Percentiles rank a stretch among this genome's conserved stretches.
These are phyloP conservation scores for Melanitta fusca DNA, from an alignment of 2,797 vertebrate genomes.

Conservation along the genomic window DNA sequence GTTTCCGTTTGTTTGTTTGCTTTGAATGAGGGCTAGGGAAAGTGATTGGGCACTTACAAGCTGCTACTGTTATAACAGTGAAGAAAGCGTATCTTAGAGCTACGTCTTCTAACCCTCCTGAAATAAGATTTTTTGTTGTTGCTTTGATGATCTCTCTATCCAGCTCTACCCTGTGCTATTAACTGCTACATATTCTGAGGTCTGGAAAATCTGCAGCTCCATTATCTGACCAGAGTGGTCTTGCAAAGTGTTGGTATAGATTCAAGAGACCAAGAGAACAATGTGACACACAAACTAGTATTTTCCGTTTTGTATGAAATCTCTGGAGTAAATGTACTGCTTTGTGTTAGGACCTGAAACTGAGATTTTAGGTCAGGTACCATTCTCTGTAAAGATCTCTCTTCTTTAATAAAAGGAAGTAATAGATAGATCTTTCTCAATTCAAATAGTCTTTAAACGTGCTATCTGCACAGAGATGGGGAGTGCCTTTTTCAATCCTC, in stretches of 20 bases:
- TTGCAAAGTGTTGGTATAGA: neutral
- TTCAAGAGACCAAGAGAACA: neutral
- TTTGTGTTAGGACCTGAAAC: neutral
- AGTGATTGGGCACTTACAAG: neutral
- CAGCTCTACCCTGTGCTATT: neutral
- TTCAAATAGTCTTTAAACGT: neutral
- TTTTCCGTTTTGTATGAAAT: neutral
- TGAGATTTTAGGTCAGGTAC: neutral
- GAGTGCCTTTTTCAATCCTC: neutral
- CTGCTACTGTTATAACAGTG: neutral
- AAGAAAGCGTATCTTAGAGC: neutral
- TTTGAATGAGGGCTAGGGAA: neutral
- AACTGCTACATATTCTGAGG: neutral
- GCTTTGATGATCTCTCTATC: neutral
- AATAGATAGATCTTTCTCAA: neutral
- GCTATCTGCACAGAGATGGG: neutral
- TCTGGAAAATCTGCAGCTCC: neutral
- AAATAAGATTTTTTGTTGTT: neutral
- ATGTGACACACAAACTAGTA: neutral
- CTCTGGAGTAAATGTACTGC: neutral
- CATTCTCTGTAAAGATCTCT: neutral
- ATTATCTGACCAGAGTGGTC: neutral
- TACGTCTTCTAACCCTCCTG: neutral
- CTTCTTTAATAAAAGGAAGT: neutral
- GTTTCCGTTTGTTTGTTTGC: neutral